Evolutionary conservation across 2,113 vertebrate species (phyloP), one percentile per base, ranked within the genome.

Genomic region (Columba livia): DNA sequence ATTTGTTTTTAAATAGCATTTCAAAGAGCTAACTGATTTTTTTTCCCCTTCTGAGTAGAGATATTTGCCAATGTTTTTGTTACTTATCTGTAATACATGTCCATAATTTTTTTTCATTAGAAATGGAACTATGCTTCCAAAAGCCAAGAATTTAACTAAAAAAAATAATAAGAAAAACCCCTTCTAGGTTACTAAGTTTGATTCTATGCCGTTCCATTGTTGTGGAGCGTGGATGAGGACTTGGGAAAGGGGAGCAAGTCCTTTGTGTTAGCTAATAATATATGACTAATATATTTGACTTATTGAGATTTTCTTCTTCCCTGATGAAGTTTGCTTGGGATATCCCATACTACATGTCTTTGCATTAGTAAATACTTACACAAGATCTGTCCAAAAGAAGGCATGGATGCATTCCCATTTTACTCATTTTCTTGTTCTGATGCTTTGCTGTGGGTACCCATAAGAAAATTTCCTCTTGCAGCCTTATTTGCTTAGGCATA

Each of bases 1-100:
- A 36, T 90, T 95, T 94, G 28, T 64, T 94, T 91, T 71, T 40
- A 94, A 92, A 71, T 51, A 89, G 15, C 89, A 58, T 96, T 95
- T 89, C 36, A 79, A 92, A 71, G 20, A 66, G 7, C 28, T 84
- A 88, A 54, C 29, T 83, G 2, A 24, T 88, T 79, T 50, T 12
- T 57, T 44, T 18, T 18, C 44, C 21, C 16, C 18, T 88, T 90
- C n/a, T 79, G 66, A 70, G 89, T 88, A 53, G 26, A 79, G 6
- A 53, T 36, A 12, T 13, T 62, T 89, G 81, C 32, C 51, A 82
- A 62, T 2, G 23, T 73, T 53, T 85, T 79, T 64, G 13, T 75
- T 92, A 47, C 10, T 95, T 93, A n/a, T 47, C 64, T 81, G 10
- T 69, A 72, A 53, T 58, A 53, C 32, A 44, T 23, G 50, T 85